Evolutionary conservation across 2,113 vertebrate species (phyloP).

Genomic region (Zosterops borbonicus): DNA sequence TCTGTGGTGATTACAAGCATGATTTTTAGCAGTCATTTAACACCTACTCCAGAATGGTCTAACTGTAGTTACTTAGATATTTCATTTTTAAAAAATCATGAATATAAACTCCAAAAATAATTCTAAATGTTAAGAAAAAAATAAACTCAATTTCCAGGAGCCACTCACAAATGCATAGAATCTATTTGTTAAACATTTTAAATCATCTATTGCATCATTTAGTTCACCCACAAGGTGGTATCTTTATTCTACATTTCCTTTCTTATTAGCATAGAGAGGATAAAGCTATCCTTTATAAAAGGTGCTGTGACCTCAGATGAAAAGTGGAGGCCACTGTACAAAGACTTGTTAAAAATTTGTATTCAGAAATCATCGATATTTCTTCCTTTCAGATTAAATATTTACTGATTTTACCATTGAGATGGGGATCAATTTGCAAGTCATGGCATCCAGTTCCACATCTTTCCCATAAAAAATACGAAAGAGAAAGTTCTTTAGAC

Average conservation of each 20-base stretch:
- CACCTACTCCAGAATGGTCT: neutral
- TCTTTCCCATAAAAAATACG: neutral
- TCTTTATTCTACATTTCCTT: slow-evolving; percentile 13
- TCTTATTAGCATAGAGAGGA: neutral
- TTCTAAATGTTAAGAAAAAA: neutral
- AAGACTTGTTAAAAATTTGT: neutral
- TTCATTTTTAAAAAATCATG: neutral
- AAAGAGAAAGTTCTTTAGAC: neutral
- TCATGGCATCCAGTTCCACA: neutral
- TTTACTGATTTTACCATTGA: neutral
- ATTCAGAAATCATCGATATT: neutral
- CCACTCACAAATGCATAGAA: neutral
- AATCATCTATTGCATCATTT: neutral
- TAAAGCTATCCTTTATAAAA: neutral
- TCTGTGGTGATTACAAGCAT: neutral
- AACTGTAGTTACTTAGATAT: neutral
- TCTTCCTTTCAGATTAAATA: neutral
- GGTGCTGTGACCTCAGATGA: neutral
- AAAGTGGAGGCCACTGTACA: neutral
- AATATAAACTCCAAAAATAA: neutral
- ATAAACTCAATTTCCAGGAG: neutral
- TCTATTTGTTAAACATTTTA: neutral
- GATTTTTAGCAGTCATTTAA: neutral
- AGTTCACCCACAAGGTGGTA: slow-evolving; percentile 56
- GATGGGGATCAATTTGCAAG: neutral